Evolutionary conservation across 1,140 invertebrate species (phyloP).

Genomic region (Drosophila trapezifrons): DNA sequence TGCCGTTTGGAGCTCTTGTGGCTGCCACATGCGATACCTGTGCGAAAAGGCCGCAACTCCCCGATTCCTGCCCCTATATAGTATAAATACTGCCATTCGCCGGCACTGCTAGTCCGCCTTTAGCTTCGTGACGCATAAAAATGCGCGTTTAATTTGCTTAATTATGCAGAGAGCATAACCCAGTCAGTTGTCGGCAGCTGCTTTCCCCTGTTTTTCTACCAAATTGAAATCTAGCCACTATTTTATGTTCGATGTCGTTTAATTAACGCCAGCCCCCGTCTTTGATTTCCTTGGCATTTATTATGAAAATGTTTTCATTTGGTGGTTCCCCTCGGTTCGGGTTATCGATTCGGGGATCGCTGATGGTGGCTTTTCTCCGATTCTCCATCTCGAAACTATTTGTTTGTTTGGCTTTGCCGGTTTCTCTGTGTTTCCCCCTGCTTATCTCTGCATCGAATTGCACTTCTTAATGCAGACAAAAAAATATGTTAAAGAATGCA

Average conservation of each 20-base stretch:
- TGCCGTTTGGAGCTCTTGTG: constrained; percentile 45
- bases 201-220: constrained; percentile 23
- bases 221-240: constrained; percentile 77
- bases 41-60: constrained; percentile 64
- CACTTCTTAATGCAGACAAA: constrained; percentile 11
- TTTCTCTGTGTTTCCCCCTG: constrained; percentile 7
- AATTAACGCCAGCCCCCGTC: constrained; percentile 61
- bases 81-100: constrained; percentile 9
- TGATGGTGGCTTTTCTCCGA: constrained; percentile 39
- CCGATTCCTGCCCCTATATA: constrained; percentile 12
- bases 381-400: constrained; percentile 15
- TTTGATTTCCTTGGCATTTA: constrained; percentile 65
- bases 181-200: constrained; percentile 5
- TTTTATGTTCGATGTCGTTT: constrained; percentile 74
- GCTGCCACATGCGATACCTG: constrained; percentile 78
- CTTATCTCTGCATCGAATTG: constrained; percentile 33
- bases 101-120: constrained; percentile 14
- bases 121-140: constrained; percentile 72
- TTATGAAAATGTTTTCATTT: constrained; percentile 81
- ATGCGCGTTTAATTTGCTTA: constrained; percentile 80
- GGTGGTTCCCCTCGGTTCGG: constrained; percentile 19
- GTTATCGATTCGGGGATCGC: constrained; percentile 47
- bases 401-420: constrained; percentile 22
- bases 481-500: neutral
- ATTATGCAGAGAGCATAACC: constrained; percentile 65